Conservation (phyloP, 1,140 invertebrate genomes). For the Vollenhovia emeryi region DNA sequence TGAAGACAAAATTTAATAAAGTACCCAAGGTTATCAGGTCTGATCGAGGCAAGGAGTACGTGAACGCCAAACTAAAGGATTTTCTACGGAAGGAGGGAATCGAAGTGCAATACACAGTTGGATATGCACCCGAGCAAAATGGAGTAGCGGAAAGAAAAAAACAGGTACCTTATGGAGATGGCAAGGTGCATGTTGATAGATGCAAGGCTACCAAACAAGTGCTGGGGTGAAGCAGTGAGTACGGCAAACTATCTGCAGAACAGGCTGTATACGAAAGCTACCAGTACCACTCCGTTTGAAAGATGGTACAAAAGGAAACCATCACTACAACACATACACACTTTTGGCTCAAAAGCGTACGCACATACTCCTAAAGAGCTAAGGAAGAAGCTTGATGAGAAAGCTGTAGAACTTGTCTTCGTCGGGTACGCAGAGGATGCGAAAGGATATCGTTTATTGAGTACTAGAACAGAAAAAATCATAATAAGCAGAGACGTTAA, state of each 20-base stretch:
- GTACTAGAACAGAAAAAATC: neutral
- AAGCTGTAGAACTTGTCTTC: neutral
- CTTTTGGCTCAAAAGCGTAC: neutral
- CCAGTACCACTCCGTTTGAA: neutral
- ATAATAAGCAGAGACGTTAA: neutral
- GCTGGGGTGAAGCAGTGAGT: slow-evolving; percentile 28
- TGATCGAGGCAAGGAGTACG: no score
- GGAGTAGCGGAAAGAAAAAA: slow-evolving; percentile 34
- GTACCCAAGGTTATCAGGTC: no score
- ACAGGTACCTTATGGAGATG: slow-evolving; percentile 25
- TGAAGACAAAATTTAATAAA: no score
- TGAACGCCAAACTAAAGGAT: neutral
- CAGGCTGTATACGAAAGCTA: neutral
- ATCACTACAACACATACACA: neutral
- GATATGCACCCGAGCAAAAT: slow-evolving; percentile 48
- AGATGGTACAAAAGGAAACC: neutral
- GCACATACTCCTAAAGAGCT: neutral
- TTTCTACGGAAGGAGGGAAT: neutral
- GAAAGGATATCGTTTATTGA: neutral
- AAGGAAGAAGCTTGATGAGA: neutral
- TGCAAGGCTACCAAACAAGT: neutral
- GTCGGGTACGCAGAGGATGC: slow-evolving; percentile 3
- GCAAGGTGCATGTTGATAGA: slow-evolving; percentile 25
- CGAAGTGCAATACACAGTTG: neutral
- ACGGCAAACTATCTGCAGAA: slow-evolving; percentile 32